phyloP scores from a whole-genome alignment of 2,888 invertebrate species.

The Cheilosia variabilis region DNA sequence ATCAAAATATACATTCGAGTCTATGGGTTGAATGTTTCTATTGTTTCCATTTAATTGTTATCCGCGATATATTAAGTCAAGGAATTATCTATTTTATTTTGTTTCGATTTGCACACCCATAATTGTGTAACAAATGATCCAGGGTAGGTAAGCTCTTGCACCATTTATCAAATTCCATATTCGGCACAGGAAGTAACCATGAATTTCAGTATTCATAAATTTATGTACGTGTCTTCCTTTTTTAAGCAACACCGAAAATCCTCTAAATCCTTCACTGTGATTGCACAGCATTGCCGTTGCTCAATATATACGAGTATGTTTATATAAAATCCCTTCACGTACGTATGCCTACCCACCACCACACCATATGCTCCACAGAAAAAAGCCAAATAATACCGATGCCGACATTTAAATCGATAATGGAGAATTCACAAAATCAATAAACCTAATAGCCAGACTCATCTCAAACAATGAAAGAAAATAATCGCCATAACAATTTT shows the following conservation, averaged over 20 bases:
- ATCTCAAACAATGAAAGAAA: constrained; percentile 14
- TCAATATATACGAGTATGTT: too few species aligned
- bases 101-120: neutral
- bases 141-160: neutral
- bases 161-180: constrained; percentile 2
- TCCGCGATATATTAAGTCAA: too few species aligned
- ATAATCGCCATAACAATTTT: constrained; percentile 17
- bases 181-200: neutral
- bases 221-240: neutral
- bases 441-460: constrained; percentile 8
- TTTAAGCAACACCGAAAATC: neutral
- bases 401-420: constrained; percentile 11
- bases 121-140: neutral
- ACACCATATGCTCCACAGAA: too few species aligned
- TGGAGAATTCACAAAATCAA: constrained; percentile 1
- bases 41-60: too few species aligned
- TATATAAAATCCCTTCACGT: neutral
- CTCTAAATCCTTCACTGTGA: neutral
- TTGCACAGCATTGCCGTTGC: neutral
- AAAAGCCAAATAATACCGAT: neutral
- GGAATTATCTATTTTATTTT: neutral
- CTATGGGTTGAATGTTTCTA: too few species aligned
- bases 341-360: neutral
- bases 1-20: too few species aligned
- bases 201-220: neutral